Evolutionary conservation across 2,888 invertebrate species (phyloP).

Genomic region (Amblyjoppa fuscipennis): DNA sequence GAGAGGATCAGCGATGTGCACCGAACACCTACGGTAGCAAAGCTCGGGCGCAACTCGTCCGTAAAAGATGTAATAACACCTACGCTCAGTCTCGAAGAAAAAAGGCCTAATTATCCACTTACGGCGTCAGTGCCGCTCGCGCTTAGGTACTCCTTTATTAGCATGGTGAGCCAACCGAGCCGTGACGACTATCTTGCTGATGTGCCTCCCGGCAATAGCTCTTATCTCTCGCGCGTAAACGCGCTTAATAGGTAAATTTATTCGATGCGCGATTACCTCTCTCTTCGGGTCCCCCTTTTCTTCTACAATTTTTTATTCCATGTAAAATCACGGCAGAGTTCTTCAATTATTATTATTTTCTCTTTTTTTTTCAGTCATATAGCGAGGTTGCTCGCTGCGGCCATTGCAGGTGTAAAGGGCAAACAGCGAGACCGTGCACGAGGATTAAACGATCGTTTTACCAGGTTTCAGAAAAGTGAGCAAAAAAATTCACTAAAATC

Average conservation of each 20-base stretch:
- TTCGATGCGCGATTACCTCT: constrained; percentile 44
- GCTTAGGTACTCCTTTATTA: constrained; percentile 67
- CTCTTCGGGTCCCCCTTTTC: background rate
- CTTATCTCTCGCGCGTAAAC: constrained; percentile 69
- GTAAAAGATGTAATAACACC: constrained; percentile 74
- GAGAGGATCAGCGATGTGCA: constrained; percentile 55
- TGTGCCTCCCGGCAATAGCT: constrained; percentile 39
- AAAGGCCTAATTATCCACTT: constrained; percentile 81
- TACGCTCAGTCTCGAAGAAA: constrained; percentile 72
- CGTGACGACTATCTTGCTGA: constrained; percentile 66
- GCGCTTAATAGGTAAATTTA: constrained; percentile 71
- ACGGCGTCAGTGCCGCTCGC: constrained; percentile 68
- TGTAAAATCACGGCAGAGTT: background rate
- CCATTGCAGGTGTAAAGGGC: background rate
- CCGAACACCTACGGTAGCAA: constrained; percentile 57
- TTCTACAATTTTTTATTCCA: constrained; percentile 13
- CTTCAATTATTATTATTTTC: background rate
- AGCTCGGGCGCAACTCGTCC: constrained; percentile 60
- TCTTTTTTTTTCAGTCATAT: background rate
- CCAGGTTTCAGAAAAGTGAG: background rate
- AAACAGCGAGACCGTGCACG: background rate
- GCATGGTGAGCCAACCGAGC: constrained; percentile 67
- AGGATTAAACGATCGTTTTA: background rate
- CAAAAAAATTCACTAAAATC: background rate
- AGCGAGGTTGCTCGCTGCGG: background rate